Conservation (phyloP, 2,113 vertebrate species). For the Platanista minor region DNA sequence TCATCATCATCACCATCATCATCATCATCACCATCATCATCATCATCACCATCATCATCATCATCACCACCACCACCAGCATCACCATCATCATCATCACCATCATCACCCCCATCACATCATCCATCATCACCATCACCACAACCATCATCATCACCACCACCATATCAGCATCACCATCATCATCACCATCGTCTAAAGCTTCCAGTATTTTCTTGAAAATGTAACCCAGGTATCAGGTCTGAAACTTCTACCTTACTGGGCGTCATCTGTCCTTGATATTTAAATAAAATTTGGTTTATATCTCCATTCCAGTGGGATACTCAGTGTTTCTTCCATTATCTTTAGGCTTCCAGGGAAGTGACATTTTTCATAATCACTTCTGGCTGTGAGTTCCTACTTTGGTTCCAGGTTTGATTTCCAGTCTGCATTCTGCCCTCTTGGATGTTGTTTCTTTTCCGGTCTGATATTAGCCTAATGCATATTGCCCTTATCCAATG, state of each 20-base stretch:
- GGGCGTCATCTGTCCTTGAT: not conserved
- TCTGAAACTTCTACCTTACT: not conserved
- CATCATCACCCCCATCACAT: not conserved
- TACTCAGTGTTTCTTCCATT: not conserved
- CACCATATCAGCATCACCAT: not conserved
- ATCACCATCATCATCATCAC: no score
- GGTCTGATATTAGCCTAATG: not conserved
- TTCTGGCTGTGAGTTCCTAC: not conserved
- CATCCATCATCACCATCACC: no score
- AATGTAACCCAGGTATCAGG: not conserved
- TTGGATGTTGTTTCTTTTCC: not conserved
- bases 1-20: no score
- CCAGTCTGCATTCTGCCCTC: not conserved
- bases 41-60: no score
- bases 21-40: not conserved
- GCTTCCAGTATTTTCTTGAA: not conserved
- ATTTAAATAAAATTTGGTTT: constrained; percentile 4
- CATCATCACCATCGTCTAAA: not conserved
- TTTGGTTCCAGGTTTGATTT: not conserved
- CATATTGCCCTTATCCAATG: not conserved
- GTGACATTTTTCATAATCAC: not conserved
- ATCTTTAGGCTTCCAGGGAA: not conserved
- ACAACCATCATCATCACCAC: no score
- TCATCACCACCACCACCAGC: not conserved
- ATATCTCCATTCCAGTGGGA: not conserved